Evolutionary conservation across 2,113 vertebrate genomes (phyloP), one percentile per base, ranked within the genome.

Genomic region (Gallinago jamesoni): DNA sequence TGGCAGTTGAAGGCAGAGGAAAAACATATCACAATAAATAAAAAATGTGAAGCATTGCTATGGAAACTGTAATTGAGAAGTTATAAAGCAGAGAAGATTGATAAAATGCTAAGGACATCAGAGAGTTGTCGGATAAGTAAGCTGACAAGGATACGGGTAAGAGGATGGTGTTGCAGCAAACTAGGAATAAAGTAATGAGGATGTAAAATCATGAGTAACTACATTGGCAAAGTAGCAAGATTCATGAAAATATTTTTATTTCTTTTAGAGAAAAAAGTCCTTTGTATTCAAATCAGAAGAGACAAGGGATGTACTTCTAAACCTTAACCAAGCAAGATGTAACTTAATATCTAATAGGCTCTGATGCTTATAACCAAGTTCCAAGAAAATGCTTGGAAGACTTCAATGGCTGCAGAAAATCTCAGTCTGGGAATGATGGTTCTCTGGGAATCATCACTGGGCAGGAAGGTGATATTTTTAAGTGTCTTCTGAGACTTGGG

Each of bases 51-150:
- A 77, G n/a, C 13, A 81, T 86, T 91, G 67, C 95, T 83, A 64
- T 93, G 80, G 77, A 92, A 94, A 89, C 87, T 78, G 56, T 90
- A 72, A 90, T 90, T 59, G 68, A 88, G 53, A 73, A 41, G 39
- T 83, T 84, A 60, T 10, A 86, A 90, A 74, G 48, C 48, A 56
- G 67, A 35, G 62, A 72, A 82, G 64, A 74, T 24, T 70, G 72
- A 86, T 80, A 78, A 47, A 93, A 57, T 9, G 15, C 48, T 62
- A 53, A 92, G 64, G 60, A 56, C 16, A 43, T 84, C 76, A 84
- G 68, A 72, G 52, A 78, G 43, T 56, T 91, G 60, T 90, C 41
- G 70, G 37, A 35, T 72, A 75, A 77, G 41, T 75, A 84, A 88
- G 33, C 45, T 95, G 72, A 66, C 59, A 83, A 63, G 37, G 12